Evolutionary conservation across 2,888 invertebrate genomes (phyloP).

Genomic region (Drosophila anomalata): DNA sequence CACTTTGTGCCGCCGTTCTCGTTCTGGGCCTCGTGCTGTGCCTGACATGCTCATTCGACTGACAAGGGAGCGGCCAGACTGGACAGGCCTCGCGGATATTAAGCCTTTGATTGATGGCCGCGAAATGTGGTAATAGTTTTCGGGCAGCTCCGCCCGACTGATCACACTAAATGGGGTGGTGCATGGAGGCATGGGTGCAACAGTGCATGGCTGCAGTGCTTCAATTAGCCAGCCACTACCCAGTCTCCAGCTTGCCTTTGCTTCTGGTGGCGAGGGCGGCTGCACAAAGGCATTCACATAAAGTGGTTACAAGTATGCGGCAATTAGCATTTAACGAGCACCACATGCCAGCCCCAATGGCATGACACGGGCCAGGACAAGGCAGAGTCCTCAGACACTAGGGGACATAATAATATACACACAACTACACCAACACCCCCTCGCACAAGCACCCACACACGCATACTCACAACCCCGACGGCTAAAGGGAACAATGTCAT

Average conservation of each 20-base stretch:
- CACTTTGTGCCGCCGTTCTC: conserved; percentile 32
- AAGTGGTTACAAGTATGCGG: conserved; percentile 57
- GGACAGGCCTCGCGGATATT: conserved; percentile 57
- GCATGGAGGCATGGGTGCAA: background rate
- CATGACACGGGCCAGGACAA: conserved; percentile 39
- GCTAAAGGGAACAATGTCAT: conserved; percentile 31
- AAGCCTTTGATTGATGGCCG: conserved; percentile 51
- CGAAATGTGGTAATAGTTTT: conserved; percentile 44
- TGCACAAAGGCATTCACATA: conserved; percentile 48
- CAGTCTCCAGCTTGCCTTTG: conserved; percentile 14
- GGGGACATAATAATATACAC: conserved; percentile 46
- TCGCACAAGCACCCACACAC: background rate
- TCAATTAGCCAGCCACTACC: conserved; percentile 8
- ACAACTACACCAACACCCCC: conserved; percentile 6
- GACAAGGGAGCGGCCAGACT: conserved; percentile 12
- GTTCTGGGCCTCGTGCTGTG: conserved; percentile 4
- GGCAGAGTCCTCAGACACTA: conserved; percentile 27
- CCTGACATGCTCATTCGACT: conserved; percentile 39
- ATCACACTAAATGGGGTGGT: background rate
- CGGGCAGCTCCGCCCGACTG: conserved; percentile 1
- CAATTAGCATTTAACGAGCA: conserved; percentile 69
- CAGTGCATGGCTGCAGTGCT: conserved; percentile 10
- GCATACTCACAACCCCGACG: conserved; percentile 6
- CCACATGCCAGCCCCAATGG: conserved; percentile 57
- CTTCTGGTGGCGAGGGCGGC: conserved; percentile 13